Evolutionary conservation across 2,888 invertebrate species (phyloP), one percentile per base, ranked within the genome.

Genomic region (Margaritifera margaritifera): DNA sequence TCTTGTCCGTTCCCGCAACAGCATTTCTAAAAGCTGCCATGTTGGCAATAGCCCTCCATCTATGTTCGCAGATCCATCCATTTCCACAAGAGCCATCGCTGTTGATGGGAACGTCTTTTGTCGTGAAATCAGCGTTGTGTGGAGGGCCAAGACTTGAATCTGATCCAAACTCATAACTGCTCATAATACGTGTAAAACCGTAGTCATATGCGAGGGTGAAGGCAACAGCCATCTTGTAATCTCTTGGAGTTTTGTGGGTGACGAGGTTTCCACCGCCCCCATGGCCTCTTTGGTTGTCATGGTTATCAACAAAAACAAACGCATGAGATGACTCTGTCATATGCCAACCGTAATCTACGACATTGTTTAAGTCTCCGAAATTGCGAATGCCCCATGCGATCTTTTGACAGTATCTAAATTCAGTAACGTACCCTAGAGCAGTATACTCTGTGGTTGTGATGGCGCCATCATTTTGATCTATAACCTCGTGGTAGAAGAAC

Each of bases 241-340:
- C 74, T 60, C 80, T 71, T 50, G 81, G 79, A 11, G 71, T 71
- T 68, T 80, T 76, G 72, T 80, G 80, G 6, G 84, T 86, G 5
- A 83, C 57, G 57, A 83, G 71, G 50, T 69, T 72, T 0, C 80
- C 82, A 24, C 83, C 84, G 22, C 81, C 81, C 1, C 82, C 82
- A 58, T 80, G 77, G 15, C 94, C 94, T 82, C 97, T 92, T 88
- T 96, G 96, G 85, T 95, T 96, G 88, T 97, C 97, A 85, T 97
- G 97, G 90, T 97, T 97, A 86, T 96, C 96, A 64, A 96, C 93
- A 86, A 96, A 96, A 22, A 94, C 93, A 0, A 96, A 84, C 4
- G 95, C 92, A 62, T 84, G 92, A 0, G 66, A 76, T 15, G 82
- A 77, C 22, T 80, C 80, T 6, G 86, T 76, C 84, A 87, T 86